Percentiles rank a stretch among this genome's conserved stretches.
Conservation (phyloP, 37 sponge, comb jelly and placozoan genomes). For the Halichondria panicea region DNA sequence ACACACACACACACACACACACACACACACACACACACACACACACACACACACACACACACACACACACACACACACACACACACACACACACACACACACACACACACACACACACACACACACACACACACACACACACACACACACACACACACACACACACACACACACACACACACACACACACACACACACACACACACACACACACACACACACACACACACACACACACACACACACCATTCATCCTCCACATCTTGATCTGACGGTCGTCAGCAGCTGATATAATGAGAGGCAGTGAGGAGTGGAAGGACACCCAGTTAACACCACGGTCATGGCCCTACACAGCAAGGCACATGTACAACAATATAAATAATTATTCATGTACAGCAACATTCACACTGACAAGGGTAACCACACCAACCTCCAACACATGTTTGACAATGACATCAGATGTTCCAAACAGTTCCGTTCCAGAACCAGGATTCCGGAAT, state of each 20-base stretch:
- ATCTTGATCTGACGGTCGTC: conserved; percentile 98
- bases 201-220: conserved; percentile 9
- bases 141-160: too few relatives aligned
- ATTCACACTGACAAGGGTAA: neutral
- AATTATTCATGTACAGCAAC: neutral
- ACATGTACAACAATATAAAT: neutral
- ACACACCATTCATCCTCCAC: conserved; percentile 96
- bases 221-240: conserved; percentile 10
- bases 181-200: too few relatives aligned
- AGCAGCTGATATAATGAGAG: conserved; percentile 92
- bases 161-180: too few relatives aligned
- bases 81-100: too few relatives aligned
- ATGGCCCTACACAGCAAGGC: conserved; percentile 70
- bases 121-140: too few relatives aligned
- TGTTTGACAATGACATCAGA: conserved; percentile 93
- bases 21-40: conserved; percentile 20
- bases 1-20: conserved; percentile 12
- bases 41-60: too few relatives aligned
- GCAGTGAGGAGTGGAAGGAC: conserved; percentile 90
- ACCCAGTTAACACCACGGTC: conserved; percentile 99
- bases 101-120: too few relatives aligned
- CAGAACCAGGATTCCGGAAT: conserved; percentile 46
- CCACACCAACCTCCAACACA: conserved; percentile 74
- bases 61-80: conserved; percentile 14
- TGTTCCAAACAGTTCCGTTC: conserved; percentile 94